Percentiles rank a stretch among this genome's conserved stretches.
phyloP scores from a whole-genome alignment of 2,113 vertebrate species.

The Damaliscus lunatus region DNA sequence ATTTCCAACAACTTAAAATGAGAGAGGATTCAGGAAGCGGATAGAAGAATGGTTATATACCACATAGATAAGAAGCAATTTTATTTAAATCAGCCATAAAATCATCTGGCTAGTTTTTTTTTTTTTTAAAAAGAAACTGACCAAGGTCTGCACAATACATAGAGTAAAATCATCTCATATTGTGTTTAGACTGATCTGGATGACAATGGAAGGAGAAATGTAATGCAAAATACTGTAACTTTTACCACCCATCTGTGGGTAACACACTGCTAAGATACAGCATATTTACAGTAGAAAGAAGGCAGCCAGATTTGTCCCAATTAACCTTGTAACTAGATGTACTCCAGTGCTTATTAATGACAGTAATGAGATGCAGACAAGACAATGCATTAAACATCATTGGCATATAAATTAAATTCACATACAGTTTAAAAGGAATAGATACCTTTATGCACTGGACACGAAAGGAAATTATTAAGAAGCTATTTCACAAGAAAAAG shows the following conservation, averaged over 20 bases:
- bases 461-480: conserved; percentile 83
- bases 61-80: neutral
- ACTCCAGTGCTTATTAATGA: conserved; percentile 90
- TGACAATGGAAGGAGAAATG: conserved; percentile 24
- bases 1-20: neutral
- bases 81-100: conserved; percentile 29
- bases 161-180: conserved; percentile 37
- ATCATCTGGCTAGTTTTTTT: neutral
- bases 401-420: conserved; percentile 92
- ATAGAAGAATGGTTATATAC: neutral
- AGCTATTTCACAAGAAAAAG: conserved; percentile 78
- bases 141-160: neutral
- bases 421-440: conserved; percentile 77
- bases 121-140: neutral
- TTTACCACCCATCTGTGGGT: conserved; percentile 71
- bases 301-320: conserved; percentile 91
- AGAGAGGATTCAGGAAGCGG: neutral
- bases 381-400: conserved; percentile 90
- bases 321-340: conserved; percentile 95
- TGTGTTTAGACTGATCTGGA: conserved; percentile 46
- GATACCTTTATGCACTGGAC: conserved; percentile 82
- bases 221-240: conserved; percentile 69
- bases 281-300: conserved; percentile 86
- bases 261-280: conserved; percentile 81
- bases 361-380: conserved; percentile 91